phyloP scores from a whole-genome alignment of 1,140 invertebrate species.

The Latrodectus geometricus region DNA sequence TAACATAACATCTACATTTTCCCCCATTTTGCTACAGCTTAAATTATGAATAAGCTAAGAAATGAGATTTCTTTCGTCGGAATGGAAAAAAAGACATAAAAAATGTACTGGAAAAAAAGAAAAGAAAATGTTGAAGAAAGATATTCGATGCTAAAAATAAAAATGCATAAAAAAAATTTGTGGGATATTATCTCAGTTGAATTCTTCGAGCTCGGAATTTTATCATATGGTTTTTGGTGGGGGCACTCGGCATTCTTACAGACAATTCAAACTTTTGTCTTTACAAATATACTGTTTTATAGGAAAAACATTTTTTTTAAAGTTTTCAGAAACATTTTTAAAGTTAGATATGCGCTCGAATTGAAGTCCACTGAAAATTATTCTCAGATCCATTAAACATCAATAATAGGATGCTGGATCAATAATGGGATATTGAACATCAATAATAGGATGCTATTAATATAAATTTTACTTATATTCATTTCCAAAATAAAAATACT shows the following conservation, averaged over 20 bases:
- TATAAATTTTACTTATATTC: too few relatives aligned
- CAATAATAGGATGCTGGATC: too few relatives aligned
- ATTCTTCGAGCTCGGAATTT: conserved; percentile 31
- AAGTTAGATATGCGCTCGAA: too few relatives aligned
- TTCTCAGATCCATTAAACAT: too few relatives aligned
- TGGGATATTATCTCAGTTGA: conserved; percentile 45
- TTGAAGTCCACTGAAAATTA: too few relatives aligned
- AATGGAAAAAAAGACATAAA: conserved; percentile 8
- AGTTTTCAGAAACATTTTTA: too few relatives aligned
- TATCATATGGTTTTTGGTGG: neutral
- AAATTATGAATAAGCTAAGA: conserved; percentile 51
- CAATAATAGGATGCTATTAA: too few relatives aligned
- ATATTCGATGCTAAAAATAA: conserved; percentile 1
- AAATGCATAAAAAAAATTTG: conserved; percentile 24
- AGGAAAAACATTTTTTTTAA: too few relatives aligned
- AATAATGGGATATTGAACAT: too few relatives aligned
- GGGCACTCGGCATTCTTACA: neutral
- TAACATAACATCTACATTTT: conserved; percentile 28
- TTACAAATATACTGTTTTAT: too few relatives aligned
- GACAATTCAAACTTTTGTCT: neutral
- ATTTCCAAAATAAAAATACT: too few relatives aligned
- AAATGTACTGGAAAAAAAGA: neutral
- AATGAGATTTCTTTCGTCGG: conserved; percentile 34
- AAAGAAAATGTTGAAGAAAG: conserved; percentile 26
- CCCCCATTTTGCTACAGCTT: conserved; percentile 41